Evolutionary conservation across 2,797 vertebrate species (phyloP).

Genomic region (Periophthalmus magnuspinnatus): DNA sequence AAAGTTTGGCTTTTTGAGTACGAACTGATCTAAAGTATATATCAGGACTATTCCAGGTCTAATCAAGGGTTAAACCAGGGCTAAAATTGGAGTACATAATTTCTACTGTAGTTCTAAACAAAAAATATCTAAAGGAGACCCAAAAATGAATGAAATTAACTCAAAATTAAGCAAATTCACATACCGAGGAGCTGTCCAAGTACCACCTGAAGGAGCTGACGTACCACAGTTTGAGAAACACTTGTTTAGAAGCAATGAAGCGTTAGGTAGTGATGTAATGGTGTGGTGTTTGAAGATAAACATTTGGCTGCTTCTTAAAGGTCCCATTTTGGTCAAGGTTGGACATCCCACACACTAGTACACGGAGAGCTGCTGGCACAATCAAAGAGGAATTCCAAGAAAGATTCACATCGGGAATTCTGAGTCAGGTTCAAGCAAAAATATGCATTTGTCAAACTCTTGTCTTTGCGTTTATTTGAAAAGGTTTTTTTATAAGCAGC

Average conservation of each 20-base stretch:
- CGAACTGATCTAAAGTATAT: no score
- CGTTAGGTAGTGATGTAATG: slow-evolving; percentile 40
- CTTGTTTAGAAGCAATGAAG: neutral
- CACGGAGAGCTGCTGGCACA: slow-evolving; percentile 22
- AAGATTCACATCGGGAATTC: neutral
- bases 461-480: slow-evolving; percentile 8
- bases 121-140: no score
- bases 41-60: no score
- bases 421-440: neutral
- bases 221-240: no score
- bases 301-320: slow-evolving; percentile 32
- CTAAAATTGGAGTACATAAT: no score
- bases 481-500: neutral
- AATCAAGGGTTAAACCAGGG: no score
- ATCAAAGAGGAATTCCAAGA: slow-evolving; percentile 14
- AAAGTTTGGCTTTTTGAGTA: no score
- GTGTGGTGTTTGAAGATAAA: slow-evolving; percentile 46
- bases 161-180: no score
- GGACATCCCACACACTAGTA: slow-evolving; percentile 42
- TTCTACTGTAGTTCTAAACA: no score
- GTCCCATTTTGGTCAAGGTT: slow-evolving; percentile 47
- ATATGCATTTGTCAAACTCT: slow-evolving; percentile 1
- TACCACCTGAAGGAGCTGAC: no score
- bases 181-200: no score
- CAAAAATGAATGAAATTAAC: no score